Evolutionary conservation across 2,888 invertebrate genomes (phyloP).

Genomic region (Subacronicta megacephala): DNA sequence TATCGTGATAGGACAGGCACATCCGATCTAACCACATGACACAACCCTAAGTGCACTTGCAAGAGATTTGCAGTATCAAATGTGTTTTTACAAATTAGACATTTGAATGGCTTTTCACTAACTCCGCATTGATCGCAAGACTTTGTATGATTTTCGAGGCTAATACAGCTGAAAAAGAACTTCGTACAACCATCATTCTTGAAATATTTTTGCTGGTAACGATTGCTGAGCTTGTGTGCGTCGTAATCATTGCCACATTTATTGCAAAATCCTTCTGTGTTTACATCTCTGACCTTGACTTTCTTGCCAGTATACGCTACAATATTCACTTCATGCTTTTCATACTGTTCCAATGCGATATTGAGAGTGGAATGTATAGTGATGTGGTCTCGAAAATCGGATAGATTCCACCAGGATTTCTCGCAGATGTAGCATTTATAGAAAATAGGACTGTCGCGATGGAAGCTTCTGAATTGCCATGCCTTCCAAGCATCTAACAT

Average conservation of each 20-base stretch:
- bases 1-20: conserved; percentile 18
- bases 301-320: conserved; percentile 33
- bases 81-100: conserved; percentile 17
- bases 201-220: not conserved
- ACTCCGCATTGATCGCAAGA: not conserved
- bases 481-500: conserved; percentile 53
- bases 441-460: conserved; percentile 58
- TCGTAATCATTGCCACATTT: conserved; percentile 59
- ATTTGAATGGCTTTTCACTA: not conserved
- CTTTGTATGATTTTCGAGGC: conserved; percentile 5
- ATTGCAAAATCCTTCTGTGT: conserved; percentile 57
- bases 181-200: not conserved
- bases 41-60: conserved; percentile 44
- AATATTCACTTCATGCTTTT: conserved; percentile 55
- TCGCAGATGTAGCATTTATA: conserved; percentile 75
- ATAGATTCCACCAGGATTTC: conserved; percentile 68
- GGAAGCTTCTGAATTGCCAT: conserved; percentile 40
- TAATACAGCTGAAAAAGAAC: conserved; percentile 52
- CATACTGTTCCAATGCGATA: conserved; percentile 37
- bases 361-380: conserved; percentile 9
- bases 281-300: conserved; percentile 6
- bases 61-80: not conserved
- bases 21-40: conserved; percentile 68
- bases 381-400: conserved; percentile 66
- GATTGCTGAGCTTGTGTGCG: conserved; percentile 1